A percentile compares a stretch with the other conserved stretches of the same genome.
These are phyloP conservation scores for Kradibia gibbosae DNA, from an alignment of 1,140 invertebrate genomes.

Conservation along the genomic window DNA sequence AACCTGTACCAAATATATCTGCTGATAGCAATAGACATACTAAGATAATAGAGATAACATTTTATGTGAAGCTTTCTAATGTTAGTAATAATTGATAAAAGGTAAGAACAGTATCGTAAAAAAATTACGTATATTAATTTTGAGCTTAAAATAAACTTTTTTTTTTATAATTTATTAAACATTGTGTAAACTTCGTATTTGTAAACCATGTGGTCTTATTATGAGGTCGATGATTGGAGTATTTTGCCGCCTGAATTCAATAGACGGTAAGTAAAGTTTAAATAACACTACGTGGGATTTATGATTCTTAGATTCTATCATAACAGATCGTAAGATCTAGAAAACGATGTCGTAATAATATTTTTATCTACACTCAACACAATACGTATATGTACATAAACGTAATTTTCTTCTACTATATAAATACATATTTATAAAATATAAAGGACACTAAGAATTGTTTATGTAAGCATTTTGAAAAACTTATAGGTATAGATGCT, in stretches of 20 bases:
- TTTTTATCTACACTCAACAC: no score
- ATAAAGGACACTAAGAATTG: no score
- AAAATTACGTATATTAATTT: not conserved
- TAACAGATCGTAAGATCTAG: not conserved
- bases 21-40: constrained; percentile 56
- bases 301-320: not conserved
- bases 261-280: constrained; percentile 77
- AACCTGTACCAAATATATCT: not conserved
- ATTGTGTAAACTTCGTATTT: constrained; percentile 23
- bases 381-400: no score
- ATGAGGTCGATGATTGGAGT: constrained; percentile 84
- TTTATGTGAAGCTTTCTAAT: constrained; percentile 51
- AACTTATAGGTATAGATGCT: not conserved
- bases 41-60: constrained; percentile 68
- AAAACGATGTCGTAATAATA: not conserved
- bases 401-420: not conserved
- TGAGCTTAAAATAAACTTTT: not conserved
- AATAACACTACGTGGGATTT: not conserved
- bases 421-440: no score
- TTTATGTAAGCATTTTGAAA: no score
- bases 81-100: constrained; percentile 62
- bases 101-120: constrained; percentile 13
- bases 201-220: constrained; percentile 78
- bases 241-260: constrained; percentile 86
- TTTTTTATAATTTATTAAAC: constrained; percentile 20